Evolutionary conservation across 2,797 vertebrate species (phyloP).

Genomic region (Apodemus agrarius): DNA sequence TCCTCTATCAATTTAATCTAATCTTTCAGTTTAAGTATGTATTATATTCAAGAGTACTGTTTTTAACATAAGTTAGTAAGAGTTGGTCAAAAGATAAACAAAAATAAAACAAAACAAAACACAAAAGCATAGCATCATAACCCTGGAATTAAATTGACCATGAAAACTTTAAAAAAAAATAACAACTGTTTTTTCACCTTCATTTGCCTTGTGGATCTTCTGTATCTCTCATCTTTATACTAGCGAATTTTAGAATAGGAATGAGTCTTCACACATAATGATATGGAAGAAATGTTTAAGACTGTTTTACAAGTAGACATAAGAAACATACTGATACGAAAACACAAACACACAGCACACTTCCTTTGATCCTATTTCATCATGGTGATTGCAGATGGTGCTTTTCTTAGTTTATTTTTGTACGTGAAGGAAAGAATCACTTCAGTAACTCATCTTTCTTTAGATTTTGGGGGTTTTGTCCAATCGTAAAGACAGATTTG

Average conservation of each 20-base stretch:
- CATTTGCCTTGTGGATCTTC: background rate
- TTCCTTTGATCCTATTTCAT: background rate
- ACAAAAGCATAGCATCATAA: background rate
- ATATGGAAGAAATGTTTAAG: background rate
- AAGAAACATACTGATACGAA: background rate
- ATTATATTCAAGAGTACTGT: background rate
- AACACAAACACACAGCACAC: background rate
- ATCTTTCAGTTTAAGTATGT: background rate
- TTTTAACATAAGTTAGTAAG: background rate
- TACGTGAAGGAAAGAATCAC: background rate
- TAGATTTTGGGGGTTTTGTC: background rate
- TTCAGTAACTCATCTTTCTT: background rate
- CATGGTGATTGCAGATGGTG: background rate
- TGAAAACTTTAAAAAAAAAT: background rate
- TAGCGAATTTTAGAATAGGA: background rate
- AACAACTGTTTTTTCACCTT: background rate
- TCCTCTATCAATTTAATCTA: background rate
- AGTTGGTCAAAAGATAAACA: background rate
- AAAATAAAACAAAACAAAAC: background rate
- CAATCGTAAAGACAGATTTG: background rate
- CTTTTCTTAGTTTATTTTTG: background rate
- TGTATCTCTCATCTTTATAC: background rate
- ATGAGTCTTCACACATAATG: background rate
- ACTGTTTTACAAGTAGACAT: background rate
- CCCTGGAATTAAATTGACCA: background rate